Evolutionary conservation across 2,113 vertebrate species (phyloP), one percentile per base, ranked within the genome.

Genomic region (Leuciscus idus): DNA sequence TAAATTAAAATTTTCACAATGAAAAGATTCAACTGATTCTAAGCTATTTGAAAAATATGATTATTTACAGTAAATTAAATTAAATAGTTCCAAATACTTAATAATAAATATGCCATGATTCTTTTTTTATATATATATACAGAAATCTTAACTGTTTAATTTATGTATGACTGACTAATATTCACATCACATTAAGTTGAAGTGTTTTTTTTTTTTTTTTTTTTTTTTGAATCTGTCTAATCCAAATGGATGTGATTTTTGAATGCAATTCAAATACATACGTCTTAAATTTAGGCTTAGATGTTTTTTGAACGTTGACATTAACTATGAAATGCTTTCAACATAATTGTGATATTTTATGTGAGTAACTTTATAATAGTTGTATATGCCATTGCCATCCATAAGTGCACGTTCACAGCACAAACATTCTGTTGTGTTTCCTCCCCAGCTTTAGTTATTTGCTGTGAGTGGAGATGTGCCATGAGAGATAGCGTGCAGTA

Each of bases 401-500:
- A 33, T 55, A 77, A 57, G 50, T 33, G 50, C 17, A 77, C 4
- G 1, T 76, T 77, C 26, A 17, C 48, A 77, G 75, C 75, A 55
- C 26, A 77, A 43, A 46, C 19, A 61, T 81, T 62, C 13, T 62
- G 36, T 81, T 13, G 64, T 61, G 55, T 39, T 43, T 81, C 15
- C 36, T 64, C 59, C n/a, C 43, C 15, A 46, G 36, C 6, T 64
- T 26, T 26, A 19, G 78, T 62, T 81, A 81, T 62, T 26, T 52
- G 48, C 72, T 50, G 43, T 26, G 73, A 39, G 55, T 19, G 57
- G 36, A 81, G 78, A 81, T 48, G 36, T 26, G 43, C 61, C 79
- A 81, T 2, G 26, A 66, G 59, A 81, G 33, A 64, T 17, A 23
- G 23, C 28, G 8, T 48, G 39, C 28, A 82, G 80, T 28, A 68